Evolutionary conservation across 2,113 vertebrate genomes (phyloP).

Genomic region (Pygoscelis antarcticus): DNA sequence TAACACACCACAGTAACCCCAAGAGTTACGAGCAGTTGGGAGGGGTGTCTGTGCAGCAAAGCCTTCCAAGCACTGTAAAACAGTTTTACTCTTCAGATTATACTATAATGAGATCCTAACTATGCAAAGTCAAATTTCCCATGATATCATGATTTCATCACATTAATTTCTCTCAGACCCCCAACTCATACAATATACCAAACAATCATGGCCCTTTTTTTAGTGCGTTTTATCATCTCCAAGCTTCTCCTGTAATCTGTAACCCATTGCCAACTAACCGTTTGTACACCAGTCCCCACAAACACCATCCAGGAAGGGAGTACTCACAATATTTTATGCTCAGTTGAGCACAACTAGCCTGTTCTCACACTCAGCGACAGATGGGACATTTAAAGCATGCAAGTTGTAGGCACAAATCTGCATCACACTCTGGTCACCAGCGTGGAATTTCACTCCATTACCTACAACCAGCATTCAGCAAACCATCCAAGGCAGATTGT

Average conservation of each 20-base stretch:
- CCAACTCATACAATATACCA: not conserved
- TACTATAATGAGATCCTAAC: not conserved
- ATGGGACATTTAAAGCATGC: not conserved
- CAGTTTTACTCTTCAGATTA: not conserved
- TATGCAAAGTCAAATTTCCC: not conserved
- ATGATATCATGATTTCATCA: not conserved
- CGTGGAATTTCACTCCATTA: not conserved
- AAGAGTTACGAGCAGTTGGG: not conserved
- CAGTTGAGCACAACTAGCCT: conserved; percentile 11
- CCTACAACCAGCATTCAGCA: not conserved
- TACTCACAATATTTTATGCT: conserved; percentile 11
- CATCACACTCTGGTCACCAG: not conserved
- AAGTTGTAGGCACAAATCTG: not conserved
- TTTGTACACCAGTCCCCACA: not conserved
- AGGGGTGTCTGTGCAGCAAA: not conserved
- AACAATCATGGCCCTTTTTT: not conserved
- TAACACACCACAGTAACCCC: not conserved
- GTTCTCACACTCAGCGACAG: not conserved
- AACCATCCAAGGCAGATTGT: not conserved
- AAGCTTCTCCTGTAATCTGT: not conserved
- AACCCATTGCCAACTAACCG: not conserved
- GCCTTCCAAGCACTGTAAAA: not conserved
- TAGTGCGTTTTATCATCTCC: not conserved
- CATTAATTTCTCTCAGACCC: not conserved
- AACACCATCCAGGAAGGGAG: conserved; percentile 8